Evolutionary conservation across 2,888 invertebrate genomes (phyloP).

Genomic region (Eulithis prunata): DNA sequence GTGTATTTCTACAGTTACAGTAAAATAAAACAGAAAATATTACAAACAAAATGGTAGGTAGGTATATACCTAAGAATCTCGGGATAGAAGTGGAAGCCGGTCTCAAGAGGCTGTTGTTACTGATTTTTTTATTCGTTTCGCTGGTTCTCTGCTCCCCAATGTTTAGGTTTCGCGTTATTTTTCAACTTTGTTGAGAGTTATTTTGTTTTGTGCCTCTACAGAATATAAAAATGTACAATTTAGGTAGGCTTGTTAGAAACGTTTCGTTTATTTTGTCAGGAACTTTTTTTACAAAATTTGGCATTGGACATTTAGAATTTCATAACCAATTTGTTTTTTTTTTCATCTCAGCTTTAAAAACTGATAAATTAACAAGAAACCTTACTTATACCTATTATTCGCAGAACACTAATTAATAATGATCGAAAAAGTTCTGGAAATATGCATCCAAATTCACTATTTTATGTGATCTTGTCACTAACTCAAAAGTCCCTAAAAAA

Average conservation of each 20-base stretch:
- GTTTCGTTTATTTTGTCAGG: neutral
- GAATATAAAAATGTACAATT: slow-evolving; percentile 9
- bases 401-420: too few species aligned
- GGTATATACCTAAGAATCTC: slow-evolving; percentile 32
- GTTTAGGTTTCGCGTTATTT: slow-evolving; percentile 39
- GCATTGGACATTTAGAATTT: too few species aligned
- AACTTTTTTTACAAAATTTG: neutral
- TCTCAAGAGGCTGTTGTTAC: slow-evolving; percentile 40
- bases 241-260: neutral
- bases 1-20: slow-evolving; percentile 4
- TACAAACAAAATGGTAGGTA: slow-evolving; percentile 37
- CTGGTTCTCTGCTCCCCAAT: slow-evolving; percentile 34
- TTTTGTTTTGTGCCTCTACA: slow-evolving; percentile 16
- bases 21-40: slow-evolving; percentile 30
- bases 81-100: slow-evolving; percentile 24
- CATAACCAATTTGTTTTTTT: too few species aligned
- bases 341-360: too few species aligned
- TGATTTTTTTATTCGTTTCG: slow-evolving; percentile 39
- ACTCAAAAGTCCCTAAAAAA: too few species aligned
- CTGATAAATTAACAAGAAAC: too few species aligned
- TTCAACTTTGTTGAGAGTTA: slow-evolving; percentile 37
- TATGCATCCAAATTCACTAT: too few species aligned
- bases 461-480: too few species aligned
- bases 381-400: too few species aligned
- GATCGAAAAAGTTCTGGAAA: too few species aligned